These are phyloP conservation scores for Himalopsyche anomala DNA, from an alignment of 2,888 invertebrate species.

Conservation along the genomic window DNA sequence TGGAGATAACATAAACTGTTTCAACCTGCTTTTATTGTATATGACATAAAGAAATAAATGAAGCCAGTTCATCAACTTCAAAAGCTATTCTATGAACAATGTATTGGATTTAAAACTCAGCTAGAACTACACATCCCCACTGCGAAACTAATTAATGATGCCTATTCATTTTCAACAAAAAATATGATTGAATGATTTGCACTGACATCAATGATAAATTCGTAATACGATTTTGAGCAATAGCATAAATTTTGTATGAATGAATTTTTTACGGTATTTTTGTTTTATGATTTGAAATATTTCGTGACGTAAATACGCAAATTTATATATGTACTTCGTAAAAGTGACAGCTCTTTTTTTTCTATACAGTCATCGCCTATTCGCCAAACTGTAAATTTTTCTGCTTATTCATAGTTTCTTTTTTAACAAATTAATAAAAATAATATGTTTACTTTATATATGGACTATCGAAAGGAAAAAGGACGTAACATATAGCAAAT, in stretches of 20 bases:
- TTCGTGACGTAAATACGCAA: background rate
- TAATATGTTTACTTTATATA: too few relatives aligned
- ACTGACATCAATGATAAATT: conserved; percentile 1
- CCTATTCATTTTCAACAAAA: background rate
- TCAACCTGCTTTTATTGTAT: too few relatives aligned
- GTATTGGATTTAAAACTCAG: background rate
- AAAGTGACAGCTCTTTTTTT: background rate
- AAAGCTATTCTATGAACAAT: background rate
- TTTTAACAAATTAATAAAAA: too few relatives aligned
- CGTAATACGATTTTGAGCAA: background rate
- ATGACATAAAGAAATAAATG: too few relatives aligned
- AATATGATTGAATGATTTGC: conserved; percentile 2
- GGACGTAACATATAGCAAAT: too few relatives aligned
- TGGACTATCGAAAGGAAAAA: too few relatives aligned
- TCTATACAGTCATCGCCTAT: background rate
- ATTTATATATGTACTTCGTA: background rate
- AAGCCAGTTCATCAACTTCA: too few relatives aligned
- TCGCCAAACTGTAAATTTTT: background rate
- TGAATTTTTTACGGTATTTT: background rate
- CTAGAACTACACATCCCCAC: background rate
- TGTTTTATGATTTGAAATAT: background rate
- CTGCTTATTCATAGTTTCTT: background rate
- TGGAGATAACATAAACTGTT: too few relatives aligned
- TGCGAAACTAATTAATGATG: background rate
- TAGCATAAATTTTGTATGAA: background rate